A percentile compares a stretch with the other conserved stretches of the same genome.
Evolutionary conservation across 2,797 vertebrate genomes (phyloP).

Genomic region (Zenarchopterus dispar): DNA sequence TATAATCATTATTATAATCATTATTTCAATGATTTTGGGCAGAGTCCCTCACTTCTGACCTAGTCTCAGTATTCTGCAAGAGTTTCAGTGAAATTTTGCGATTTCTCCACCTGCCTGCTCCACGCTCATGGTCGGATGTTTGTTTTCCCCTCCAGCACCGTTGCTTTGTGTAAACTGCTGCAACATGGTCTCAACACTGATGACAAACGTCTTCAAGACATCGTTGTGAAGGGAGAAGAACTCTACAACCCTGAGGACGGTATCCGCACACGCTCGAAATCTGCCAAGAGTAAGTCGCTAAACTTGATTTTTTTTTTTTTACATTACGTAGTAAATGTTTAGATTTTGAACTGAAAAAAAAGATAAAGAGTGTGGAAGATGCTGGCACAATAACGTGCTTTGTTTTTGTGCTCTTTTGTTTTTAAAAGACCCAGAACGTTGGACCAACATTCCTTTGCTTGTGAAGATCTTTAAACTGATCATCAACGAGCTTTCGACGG

Average conservation of each 20-base stretch:
- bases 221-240: conserved; percentile 96
- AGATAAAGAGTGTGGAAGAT: background rate
- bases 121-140: too few species aligned
- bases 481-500: conserved; percentile 95
- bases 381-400: background rate
- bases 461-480: conserved; percentile 98
- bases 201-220: conserved; percentile 97
- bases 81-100: too few species aligned
- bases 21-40: too few species aligned
- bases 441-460: conserved; percentile 97
- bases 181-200: conserved; percentile 96
- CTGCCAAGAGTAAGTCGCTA: conserved; percentile 89
- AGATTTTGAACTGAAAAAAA: too few species aligned
- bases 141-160: conserved; percentile 82
- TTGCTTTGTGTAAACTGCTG: conserved; percentile 95
- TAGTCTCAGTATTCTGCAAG: too few species aligned
- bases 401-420: background rate
- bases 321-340: background rate
- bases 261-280: conserved; percentile 94
- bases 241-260: conserved; percentile 91
- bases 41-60: too few species aligned
- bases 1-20: too few species aligned
- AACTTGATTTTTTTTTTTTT: background rate
- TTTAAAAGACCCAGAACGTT: conserved; percentile 90
- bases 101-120: too few species aligned